Base-by-base conservation (phyloP, 2,888 invertebrate species). In the Dicranocentrus wangi region DNA sequence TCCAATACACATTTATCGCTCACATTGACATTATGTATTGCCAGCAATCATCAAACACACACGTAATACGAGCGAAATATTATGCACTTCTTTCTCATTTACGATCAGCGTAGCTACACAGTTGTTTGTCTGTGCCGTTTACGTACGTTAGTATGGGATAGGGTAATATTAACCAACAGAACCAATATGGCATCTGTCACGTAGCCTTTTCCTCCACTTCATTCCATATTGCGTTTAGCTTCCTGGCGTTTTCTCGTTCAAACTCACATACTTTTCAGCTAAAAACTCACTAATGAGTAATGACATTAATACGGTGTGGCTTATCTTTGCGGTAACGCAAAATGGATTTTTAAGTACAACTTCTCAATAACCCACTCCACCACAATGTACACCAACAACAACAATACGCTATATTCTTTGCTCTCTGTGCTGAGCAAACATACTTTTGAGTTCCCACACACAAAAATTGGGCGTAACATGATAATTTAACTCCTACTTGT, bases 181-280 rank as follows among this genome's bases (percentile, higher is more conserved):
- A 32, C 5, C 32, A 32, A 32, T 13, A 65, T 42, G 27, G 65
- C 73, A 75, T 75, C 73, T 75, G 73, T 75, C 73, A 75, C 73
- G 65, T 75, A 75, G 65, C 17, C 73, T 65, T 42, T 32, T 32
- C 10, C 32, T 32, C 32, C 10, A 32, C 5, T 32, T 32, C 5
- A 3, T 32, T 32, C 32, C 10, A 32, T 32, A n/a, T n/a, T n/a
- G n/a, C n/a, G n/a, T 32, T 32, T 32, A 32, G 32, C 32, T 32
- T 32, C 32, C 32, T 32, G 32, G 32, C 32, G 10, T 10, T 10
- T 32, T 7, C 3, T 32, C 3, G n/a, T n/a, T 47, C 7, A 47
- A 47, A 15, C n/a, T n/a, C 47, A 47, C 47, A 47, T 47, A 15
- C 47, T n/a, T 10, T 47, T 10, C 15, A 3, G 5, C 47, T 47